Base-by-base conservation (phyloP, 53 echinoderm and acorn worm genomes). In the Temnopleurus reevesii region DNA sequence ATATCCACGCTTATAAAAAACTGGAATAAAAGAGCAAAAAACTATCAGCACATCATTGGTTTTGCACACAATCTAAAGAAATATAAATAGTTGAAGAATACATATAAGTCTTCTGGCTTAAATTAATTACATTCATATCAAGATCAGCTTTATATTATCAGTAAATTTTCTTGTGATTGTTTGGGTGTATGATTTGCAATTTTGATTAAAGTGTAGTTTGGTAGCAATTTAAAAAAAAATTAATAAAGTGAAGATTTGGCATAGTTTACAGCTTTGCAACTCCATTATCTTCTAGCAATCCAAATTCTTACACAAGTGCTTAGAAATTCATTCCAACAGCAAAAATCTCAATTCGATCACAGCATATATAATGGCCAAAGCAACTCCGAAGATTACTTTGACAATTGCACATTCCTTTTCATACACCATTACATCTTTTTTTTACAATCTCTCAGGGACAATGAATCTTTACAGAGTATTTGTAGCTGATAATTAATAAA, bases 361-460 rank as follows among this genome's bases (percentile, higher is more conserved):
- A 61, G 29, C 30, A 61, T 61, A 61, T 33, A 12, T 4, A 38
- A 66, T 6, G n/a, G 36, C 41, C 31, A 21, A 71, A 71, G 15
- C 9, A 56, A 38, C 36, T 71, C 71, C 15, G 38, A 71, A n/a
- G 21, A n/a, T 38, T n/a, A n/a, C n/a, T 41, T 63, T 71, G n/a
- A 38, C 41, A 71, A 71, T 71, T 71, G 71, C 71, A 71, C 71
- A 41, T 41, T 71, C 41, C 71, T 38, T 71, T 71, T n/a, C 71
- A 71, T 18, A n/a, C 33, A 13, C 23, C n/a, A 6, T 41, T 8
- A 36, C 71, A 71, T 38, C 71, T n/a, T 58, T 26, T 38, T 38
- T 71, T 71, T 41, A 17, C 41, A 1, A 4, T 8, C 21, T 4
- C 30, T 60, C 60, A 27, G 12, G 27, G 7, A 29, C 19, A 60